Evolutionary conservation across 2,113 vertebrate genomes (phyloP).

Genomic region (Hymenochirus boettgeri): DNA sequence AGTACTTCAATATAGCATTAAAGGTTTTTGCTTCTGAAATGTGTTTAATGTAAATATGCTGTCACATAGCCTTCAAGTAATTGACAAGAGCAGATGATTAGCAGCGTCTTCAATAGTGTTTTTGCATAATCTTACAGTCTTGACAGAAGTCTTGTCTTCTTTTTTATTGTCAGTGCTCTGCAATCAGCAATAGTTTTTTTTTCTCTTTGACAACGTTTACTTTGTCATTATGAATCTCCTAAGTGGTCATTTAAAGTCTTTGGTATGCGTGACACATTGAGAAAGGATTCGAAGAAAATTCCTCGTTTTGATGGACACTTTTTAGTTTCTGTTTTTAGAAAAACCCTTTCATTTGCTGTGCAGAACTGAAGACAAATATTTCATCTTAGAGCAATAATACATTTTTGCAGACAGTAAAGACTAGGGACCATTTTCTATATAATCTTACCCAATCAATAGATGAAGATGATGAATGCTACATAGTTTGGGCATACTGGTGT

Average conservation of each 20-base stretch:
- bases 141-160: constrained; percentile 69
- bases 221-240: constrained; percentile 69
- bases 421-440: too few relatives aligned
- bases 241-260: constrained; percentile 70
- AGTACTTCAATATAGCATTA: constrained; percentile 64
- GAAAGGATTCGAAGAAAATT: constrained; percentile 24
- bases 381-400: too few relatives aligned
- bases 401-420: too few relatives aligned
- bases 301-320: not conserved
- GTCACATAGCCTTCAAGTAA: constrained; percentile 87
- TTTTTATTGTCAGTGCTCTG: constrained; percentile 67
- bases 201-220: constrained; percentile 59
- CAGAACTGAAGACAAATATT: too few relatives aligned
- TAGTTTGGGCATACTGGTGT: too few relatives aligned
- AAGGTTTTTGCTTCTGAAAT: constrained; percentile 68
- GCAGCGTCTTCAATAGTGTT: constrained; percentile 79
- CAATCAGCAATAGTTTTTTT: constrained; percentile 64
- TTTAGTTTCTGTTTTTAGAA: not conserved
- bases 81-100: constrained; percentile 93
- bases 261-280: constrained; percentile 49
- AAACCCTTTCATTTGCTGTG: not conserved
- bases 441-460: too few relatives aligned
- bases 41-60: constrained; percentile 88
- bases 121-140: constrained; percentile 80
- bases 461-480: too few relatives aligned